Conservation (phyloP, 2,113 vertebrate genomes). For the Pagrus major region DNA sequence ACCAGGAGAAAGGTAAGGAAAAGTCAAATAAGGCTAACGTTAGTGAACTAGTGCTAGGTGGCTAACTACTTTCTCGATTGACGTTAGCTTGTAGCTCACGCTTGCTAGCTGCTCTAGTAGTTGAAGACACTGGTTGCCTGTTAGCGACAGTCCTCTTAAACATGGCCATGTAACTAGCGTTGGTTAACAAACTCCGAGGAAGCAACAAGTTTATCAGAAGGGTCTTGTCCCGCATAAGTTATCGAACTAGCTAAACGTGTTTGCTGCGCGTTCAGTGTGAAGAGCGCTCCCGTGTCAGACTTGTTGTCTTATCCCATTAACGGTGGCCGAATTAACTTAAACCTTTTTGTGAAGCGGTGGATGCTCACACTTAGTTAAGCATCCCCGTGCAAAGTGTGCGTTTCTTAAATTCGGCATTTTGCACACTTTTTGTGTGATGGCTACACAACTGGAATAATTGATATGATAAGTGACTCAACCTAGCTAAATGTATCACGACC, state of each 20-base stretch:
- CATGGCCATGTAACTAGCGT: neutral
- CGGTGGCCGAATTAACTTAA: neutral
- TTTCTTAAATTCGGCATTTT: neutral
- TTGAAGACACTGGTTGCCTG: constrained; percentile 32
- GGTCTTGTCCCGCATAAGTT: constrained; percentile 5
- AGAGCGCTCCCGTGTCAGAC: neutral
- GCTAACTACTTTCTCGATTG: constrained; percentile 57
- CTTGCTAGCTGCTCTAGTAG: constrained; percentile 29
- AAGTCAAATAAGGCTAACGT: neutral
- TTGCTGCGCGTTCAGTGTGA: neutral
- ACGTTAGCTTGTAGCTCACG: constrained; percentile 52
- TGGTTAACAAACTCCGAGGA: neutral
- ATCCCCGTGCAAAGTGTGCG: accelerated
- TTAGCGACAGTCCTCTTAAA: neutral
- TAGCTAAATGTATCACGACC: neutral
- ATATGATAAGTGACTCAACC: neutral
- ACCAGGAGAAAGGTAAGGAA: constrained; percentile 95
- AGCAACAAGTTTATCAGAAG: constrained; percentile 52
- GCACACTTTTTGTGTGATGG: neutral
- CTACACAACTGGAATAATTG: neutral
- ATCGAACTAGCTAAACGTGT: neutral
- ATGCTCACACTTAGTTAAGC: neutral
- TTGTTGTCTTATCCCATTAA: constrained; percentile 9
- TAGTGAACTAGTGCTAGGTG: constrained; percentile 43
- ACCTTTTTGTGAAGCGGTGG: neutral